These are phyloP conservation scores for Pogona vitticeps DNA, from an alignment of 2,113 vertebrate species.

Conservation along the genomic window DNA sequence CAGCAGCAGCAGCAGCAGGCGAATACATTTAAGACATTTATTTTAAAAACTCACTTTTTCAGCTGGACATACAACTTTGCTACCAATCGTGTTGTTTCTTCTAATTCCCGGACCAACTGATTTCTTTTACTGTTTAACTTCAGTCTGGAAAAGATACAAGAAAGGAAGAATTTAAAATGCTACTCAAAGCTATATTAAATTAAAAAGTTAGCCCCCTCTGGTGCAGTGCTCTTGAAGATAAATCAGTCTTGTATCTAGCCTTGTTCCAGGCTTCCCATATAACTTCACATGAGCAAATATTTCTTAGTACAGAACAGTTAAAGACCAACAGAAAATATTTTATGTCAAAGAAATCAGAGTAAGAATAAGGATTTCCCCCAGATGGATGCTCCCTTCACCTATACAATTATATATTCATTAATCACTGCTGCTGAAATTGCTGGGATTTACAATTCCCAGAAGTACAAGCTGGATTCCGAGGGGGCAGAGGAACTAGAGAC, in stretches of 20 bases:
- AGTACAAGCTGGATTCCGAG: no score
- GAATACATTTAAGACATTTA: background rate
- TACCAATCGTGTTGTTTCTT: conserved; percentile 89
- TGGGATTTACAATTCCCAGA: no score
- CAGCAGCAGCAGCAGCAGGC: background rate
- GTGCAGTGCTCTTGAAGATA: background rate
- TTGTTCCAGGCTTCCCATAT: background rate
- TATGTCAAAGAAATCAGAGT: background rate
- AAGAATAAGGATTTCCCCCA: background rate
- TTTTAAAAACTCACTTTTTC: conserved; percentile 82
- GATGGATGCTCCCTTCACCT: no score
- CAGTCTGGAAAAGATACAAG: conserved; percentile 73
- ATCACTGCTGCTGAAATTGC: no score
- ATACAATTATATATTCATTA: background rate
- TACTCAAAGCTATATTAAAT: background rate
- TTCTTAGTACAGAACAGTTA: background rate
- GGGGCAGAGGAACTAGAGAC: no score
- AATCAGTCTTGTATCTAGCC: background rate
- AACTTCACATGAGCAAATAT: background rate
- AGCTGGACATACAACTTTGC: conserved; percentile 86
- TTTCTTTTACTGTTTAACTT: conserved; percentile 91
- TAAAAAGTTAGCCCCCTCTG: background rate
- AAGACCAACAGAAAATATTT: background rate
- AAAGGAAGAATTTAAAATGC: conserved; percentile 23
- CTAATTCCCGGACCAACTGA: conserved; percentile 91